These are phyloP conservation scores for Alcis repandata DNA, from an alignment of 2,888 invertebrate genomes.

Conservation along the genomic window DNA sequence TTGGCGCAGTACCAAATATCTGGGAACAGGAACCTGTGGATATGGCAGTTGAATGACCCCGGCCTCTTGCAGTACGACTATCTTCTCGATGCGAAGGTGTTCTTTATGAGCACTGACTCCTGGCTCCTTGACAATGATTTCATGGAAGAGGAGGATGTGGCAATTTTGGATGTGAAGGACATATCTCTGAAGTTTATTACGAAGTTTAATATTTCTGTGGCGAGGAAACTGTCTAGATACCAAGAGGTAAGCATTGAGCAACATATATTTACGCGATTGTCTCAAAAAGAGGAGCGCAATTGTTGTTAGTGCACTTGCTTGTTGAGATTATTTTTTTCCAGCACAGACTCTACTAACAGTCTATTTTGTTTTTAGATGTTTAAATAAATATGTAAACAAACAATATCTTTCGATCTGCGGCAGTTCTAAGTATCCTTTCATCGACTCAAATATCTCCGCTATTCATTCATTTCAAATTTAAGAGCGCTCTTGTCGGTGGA, in stretches of 20 bases:
- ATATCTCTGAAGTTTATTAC: slow-evolving; percentile 73
- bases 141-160: slow-evolving; percentile 66
- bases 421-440: too few species aligned
- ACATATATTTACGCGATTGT: too few species aligned
- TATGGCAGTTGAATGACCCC: slow-evolving; percentile 81
- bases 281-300: too few species aligned
- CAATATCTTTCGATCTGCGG: too few species aligned
- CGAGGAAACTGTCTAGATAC: slow-evolving; percentile 88
- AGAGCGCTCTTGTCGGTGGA: too few species aligned
- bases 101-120: slow-evolving; percentile 69
- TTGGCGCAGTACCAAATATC: slow-evolving; percentile 64
- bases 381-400: too few species aligned
- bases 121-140: slow-evolving; percentile 63
- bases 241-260: slow-evolving; percentile 78
- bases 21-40: slow-evolving; percentile 68
- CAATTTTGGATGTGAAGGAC: slow-evolving; percentile 75
- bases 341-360: too few species aligned
- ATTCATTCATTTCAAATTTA: too few species aligned
- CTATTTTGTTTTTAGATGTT: too few species aligned
- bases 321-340: too few species aligned
- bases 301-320: too few species aligned
- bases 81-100: slow-evolving; percentile 66
- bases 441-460: too few species aligned
- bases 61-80: slow-evolving; percentile 76
- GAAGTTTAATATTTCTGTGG: slow-evolving; percentile 89